Evolutionary conservation across 2,113 vertebrate genomes (phyloP), one percentile per base, ranked within the genome.

Genomic region (Chlorodrepanis virens): DNA sequence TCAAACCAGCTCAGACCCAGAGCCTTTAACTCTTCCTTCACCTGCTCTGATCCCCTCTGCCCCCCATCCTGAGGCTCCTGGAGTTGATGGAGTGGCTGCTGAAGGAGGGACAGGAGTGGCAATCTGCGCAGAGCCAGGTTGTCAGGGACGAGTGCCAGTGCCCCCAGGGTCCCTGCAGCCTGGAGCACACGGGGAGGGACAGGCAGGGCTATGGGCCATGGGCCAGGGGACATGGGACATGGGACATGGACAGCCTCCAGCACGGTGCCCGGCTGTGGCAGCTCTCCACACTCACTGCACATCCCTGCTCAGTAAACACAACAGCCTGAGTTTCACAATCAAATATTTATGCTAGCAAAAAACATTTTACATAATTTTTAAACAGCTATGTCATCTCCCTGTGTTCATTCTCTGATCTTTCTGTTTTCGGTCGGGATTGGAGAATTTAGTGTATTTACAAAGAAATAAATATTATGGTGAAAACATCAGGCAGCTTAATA

Each of bases 381-480:
- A 98, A 97, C 97, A 97, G 97, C 98, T 96, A 96, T 97, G 98
- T 97, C 97, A 97, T 98, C 88, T 98, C 97, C 96, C 96, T 97
- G 94, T 97, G 98, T 97, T 96, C 95, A 94, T 98, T 97, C 97
- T 97, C 97, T 97, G 98, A 97, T 98, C 97, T 97, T 96, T 97
- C 95, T 97, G 95, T 90, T 98, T 97, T 96, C 96, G 96, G 94
- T 77, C 74, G 95, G 88, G 97, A 97, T 97, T 37, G 87, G 96
- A 97, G 97, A 97, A 98, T 97, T 97, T 57, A 68, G 90, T 83
- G 9, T 97, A 98, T 98, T 98, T 98, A 97, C 94, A 92, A 87
- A 97, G 94, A 97, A 98, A 96, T 98, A 98, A 98, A 98, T 98
- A 98, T 98, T 98, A 98, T 97, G 97, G 84, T 97, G 97, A 96